Base-by-base conservation (phyloP, 2,797 vertebrate species). In the Rhabdophis nuchalis region DNA sequence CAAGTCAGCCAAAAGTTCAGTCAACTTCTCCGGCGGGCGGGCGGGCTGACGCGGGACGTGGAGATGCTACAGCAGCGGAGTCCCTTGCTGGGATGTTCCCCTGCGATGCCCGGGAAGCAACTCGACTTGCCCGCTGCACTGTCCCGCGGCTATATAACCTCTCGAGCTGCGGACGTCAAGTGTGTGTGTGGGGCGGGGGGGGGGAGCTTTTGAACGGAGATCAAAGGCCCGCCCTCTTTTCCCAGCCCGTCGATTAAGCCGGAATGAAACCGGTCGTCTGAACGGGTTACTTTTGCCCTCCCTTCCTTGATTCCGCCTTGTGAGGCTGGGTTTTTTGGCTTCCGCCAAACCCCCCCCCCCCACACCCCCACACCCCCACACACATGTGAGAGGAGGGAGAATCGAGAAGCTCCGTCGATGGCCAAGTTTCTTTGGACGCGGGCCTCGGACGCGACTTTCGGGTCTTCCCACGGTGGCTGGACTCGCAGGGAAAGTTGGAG, bases 121-220 rank as follows among this genome's bases (percentile, higher is more conserved):
- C 54, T 0, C 61, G 1, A 0, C 5, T 2, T 9, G 32, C 0
- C 2, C 0, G n/a, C 13, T 29, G 20, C 36, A 0, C 0, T 10
- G 13, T 29, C 52, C n/a, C 16, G 6, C 53, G 18, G 25, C 89
- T 64, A 93, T 95, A 93, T 93, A 92, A 46, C 53, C 41, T n/a
- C 89, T 6, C 2, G n/a, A 27, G 50, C n/a, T 14, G 36, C 52
- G 90, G 32, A 0, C 11, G 10, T 87, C 93, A 18, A 54, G 25
- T 41, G 64, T 5, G 23, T 18, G 20, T n/a, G n/a, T n/a, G n/a
- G n/a, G n/a, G n/a, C 4, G 18, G 0, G 0, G 11, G 1, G 0
- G 7, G 36, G 50, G 10, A 14, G 52, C 23, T 20, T 64, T 56
- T 5, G 57, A 64, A 82, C 88, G 12, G 93, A 88, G 91, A 93